Base-by-base conservation (phyloP, 1,140 invertebrate genomes). In the Bradynema listronoti region DNA sequence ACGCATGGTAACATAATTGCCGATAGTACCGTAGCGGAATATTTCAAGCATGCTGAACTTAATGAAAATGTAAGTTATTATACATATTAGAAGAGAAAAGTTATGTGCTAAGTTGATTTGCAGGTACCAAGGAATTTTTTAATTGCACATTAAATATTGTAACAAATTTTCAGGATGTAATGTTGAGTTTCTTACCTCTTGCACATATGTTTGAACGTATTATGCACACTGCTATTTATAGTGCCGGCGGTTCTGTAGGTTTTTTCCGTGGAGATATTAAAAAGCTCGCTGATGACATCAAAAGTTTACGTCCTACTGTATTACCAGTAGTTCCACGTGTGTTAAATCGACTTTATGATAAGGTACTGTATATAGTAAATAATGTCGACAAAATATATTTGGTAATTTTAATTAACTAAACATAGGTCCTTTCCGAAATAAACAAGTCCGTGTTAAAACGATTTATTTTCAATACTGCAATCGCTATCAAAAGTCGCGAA, bases 251-350 rank as follows among this genome's bases (percentile, higher is more conserved):
- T 24, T 84, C 86, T 32, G 88, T 97, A 11, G 94, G 92, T 19
- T 98, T 93, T 82, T 97, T 86, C 77, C 84, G 85, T 34, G 92
- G 94, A 22, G 89, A 97, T 79, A 90, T 98, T 46, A 85, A 87
- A 71, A 82, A 85, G 63, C 79, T 98, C 54, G 85, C 87, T 7
- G 91, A 96, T 58, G 94, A 98, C 73, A 85, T 97, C 82, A 87
- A 86, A 78, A 86, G 87, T 16, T 81, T 97, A 14, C 87, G 86
- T 77, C 93, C 93, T 0, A 96, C 92, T 2, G 85, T 95, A 39
- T 89, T 91, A 79, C 89, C 91, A 33, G 88, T 90, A 14, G 92
- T 97, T 51, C 93, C 93, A 0, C 83, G 92, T 56, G 81, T 97
- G 0, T 82, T 97, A 5, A 96, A 97, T 82, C 84, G 91, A 51